Evolutionary conservation across 2,888 invertebrate species (phyloP).

Genomic region (Lamellibrachia columna): DNA sequence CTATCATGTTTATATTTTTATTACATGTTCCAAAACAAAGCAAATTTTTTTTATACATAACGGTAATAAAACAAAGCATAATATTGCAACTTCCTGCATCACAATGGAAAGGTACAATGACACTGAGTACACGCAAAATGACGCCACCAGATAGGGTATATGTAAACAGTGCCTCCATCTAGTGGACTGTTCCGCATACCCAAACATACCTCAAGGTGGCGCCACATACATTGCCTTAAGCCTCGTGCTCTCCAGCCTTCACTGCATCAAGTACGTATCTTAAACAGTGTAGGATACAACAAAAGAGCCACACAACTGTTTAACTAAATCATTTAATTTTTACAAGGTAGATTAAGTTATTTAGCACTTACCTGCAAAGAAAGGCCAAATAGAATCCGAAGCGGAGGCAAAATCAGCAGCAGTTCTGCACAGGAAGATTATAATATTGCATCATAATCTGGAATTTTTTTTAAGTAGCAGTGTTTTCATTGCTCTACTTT

Average conservation of each 20-base stretch:
- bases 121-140: neutral
- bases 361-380: conserved; percentile 57
- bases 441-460: neutral
- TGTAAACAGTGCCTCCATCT: neutral
- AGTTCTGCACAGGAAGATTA: conserved; percentile 42
- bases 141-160: neutral
- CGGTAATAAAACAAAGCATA: neutral
- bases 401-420: conserved; percentile 63
- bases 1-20: neutral
- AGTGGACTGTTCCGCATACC: neutral
- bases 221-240: neutral
- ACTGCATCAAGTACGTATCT: neutral
- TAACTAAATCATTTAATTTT: neutral
- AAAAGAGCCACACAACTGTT: no score
- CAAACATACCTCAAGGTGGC: conserved; percentile 7
- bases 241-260: no score
- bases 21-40: neutral
- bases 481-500: neutral
- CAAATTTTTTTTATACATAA: neutral
- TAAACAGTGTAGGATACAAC: no score
- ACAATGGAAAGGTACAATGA: neutral
- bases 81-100: neutral
- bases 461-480: neutral
- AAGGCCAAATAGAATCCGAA: conserved; percentile 60
- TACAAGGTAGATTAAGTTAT: neutral